Evolutionary conservation across 2,797 vertebrate genomes (phyloP), one percentile per base, ranked within the genome.

Genomic region (Takifugu ocellatus): DNA sequence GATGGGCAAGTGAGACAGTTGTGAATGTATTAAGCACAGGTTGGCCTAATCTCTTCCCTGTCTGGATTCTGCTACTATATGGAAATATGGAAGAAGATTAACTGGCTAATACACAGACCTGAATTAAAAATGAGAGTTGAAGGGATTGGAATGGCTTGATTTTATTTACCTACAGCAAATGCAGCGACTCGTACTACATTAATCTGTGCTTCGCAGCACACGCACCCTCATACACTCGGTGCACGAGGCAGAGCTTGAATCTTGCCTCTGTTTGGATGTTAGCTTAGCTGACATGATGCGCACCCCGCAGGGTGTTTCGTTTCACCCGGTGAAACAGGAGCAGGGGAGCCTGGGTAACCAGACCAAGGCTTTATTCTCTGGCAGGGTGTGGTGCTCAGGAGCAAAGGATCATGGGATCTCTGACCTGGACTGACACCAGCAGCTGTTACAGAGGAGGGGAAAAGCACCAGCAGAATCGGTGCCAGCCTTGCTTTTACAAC

Each of bases 361-460:
- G 72, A 89, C 74, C 72, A 47, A 77, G 68, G 83, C 79, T 84
- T 87, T 89, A 86, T 88, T 84, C 77, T 75, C 70, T 57, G 51
- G 51, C 59, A 82, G 85, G 85, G 87, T 68, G 86, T 83, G 86
- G 85, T 59, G 61, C 75, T 70, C 50, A 45, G 72, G 79, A 86
- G 82, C 70, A 77, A 72, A 79, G 81, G 78, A 86, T 87, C 85
- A 88, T 86, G 84, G 77, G 81, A 82, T 83, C 62, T 80, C 75
- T 85, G 79, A 86, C 78, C 79, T 78, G 73, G 82, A 82, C 84
- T 79, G 84, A 88, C 82, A 81, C 75, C 67, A 71, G 71, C 85
- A 84, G 85, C 81, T 88, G 86, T 55, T 68, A 63, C 68, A 50
- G 77, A 79, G 65, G 72, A 80, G 68, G 82, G 49, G 60, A 76